These are phyloP conservation scores for Zosterops hypoxanthus DNA, from an alignment of 2,113 vertebrate genomes.

Conservation along the genomic window DNA sequence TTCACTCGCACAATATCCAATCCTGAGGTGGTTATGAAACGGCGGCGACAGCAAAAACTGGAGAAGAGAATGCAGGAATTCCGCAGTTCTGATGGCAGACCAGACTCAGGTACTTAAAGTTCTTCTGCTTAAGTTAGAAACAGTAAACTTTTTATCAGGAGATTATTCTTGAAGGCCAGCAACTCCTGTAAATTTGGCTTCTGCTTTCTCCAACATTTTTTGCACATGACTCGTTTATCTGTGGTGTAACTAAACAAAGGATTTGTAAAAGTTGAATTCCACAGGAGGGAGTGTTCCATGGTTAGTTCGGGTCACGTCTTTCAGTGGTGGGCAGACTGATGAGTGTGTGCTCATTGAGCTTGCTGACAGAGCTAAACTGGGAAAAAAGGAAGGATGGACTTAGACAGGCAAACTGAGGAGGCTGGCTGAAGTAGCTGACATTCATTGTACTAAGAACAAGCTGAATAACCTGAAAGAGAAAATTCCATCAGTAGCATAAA, in stretches of 20 bases:
- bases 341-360: not conserved
- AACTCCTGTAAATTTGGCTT: not conserved
- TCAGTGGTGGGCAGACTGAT: not conserved
- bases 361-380: not conserved
- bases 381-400: not conserved
- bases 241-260: not conserved
- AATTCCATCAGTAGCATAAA: not conserved
- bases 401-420: not conserved
- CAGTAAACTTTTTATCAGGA: not conserved
- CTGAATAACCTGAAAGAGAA: not conserved
- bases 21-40: slow-evolving; percentile 98
- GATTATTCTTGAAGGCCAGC: not conserved
- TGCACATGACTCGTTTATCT: not conserved
- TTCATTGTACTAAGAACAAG: not conserved
- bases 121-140: not conserved
- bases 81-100: slow-evolving; percentile 91
- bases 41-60: slow-evolving; percentile 92
- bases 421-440: not conserved
- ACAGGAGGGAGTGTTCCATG: not conserved
- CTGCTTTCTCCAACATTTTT: not conserved
- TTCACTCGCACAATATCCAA: slow-evolving; percentile 98
- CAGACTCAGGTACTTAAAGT: slow-evolving; percentile 85
- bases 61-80: slow-evolving; percentile 98
- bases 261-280: not conserved
- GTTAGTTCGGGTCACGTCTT: not conserved